Evolutionary conservation across 2,113 vertebrate genomes (phyloP).

Genomic region (Dermatemys mawii): DNA sequence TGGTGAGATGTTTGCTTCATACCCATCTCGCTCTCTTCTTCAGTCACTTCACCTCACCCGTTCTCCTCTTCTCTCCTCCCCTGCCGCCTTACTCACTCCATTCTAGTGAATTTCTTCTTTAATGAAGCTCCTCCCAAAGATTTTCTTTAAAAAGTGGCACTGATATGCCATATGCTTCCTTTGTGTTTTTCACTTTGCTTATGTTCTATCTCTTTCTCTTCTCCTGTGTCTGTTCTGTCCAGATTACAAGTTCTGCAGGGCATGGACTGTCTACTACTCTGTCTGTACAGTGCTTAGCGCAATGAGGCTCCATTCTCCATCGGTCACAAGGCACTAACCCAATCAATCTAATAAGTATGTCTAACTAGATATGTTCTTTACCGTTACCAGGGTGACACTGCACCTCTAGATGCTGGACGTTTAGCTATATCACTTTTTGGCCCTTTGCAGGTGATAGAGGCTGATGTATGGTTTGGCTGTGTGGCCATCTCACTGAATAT

Average conservation of each 20-base stretch:
- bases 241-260: not conserved
- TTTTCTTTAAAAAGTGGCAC: not conserved
- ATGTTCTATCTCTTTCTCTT: not conserved
- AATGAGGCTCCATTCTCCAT: not conserved
- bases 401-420: not conserved
- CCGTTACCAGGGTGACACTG: not conserved
- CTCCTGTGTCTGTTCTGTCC: not conserved
- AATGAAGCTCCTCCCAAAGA: not conserved
- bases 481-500: not conserved
- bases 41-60: not conserved
- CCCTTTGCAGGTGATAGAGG: not conserved
- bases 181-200: not conserved
- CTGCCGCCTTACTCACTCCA: not conserved
- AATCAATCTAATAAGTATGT: not conserved
- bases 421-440: not conserved
- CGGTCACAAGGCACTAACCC: not conserved
- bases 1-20: not conserved
- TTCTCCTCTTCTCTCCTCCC: not conserved
- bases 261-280: not conserved
- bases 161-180: not conserved
- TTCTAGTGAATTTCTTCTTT: not conserved
- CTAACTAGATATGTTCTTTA: not conserved
- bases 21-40: not conserved
- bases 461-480: not conserved
- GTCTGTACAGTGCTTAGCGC: not conserved